Percentiles rank a stretch among this genome's conserved stretches.
Evolutionary conservation across 2,888 invertebrate genomes (phyloP).

Genomic region (Tenthredo livida): DNA sequence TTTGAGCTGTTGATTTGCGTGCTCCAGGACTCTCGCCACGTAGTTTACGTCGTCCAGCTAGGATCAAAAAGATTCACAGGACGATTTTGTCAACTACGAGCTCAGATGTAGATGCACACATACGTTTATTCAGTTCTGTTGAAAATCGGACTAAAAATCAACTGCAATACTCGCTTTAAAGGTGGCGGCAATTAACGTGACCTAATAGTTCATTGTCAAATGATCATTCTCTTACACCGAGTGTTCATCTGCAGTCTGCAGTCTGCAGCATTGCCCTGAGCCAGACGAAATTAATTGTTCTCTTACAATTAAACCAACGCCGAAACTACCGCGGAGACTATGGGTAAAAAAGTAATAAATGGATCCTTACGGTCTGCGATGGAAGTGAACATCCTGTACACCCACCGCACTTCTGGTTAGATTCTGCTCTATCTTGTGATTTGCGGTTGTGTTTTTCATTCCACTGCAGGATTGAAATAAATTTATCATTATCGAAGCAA

Average conservation of each 20-base stretch:
- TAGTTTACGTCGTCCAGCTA: too few relatives aligned
- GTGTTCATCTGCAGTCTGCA: not conserved
- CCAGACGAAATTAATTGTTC: not conserved
- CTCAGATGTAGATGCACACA: not conserved
- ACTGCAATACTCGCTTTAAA: not conserved
- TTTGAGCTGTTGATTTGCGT: too few relatives aligned
- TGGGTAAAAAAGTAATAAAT: not conserved
- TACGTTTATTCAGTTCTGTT: not conserved
- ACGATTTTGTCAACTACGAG: too few relatives aligned
- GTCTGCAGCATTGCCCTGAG: not conserved
- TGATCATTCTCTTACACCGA: not conserved
- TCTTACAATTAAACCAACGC: not conserved
- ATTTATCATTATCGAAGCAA: not conserved
- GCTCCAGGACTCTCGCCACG: too few relatives aligned
- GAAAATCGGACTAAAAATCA: too few relatives aligned
- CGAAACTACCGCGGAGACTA: not conserved
- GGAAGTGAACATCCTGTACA: not conserved
- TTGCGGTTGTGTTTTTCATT: not conserved
- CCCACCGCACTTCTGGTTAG: not conserved
- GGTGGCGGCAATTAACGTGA: not conserved
- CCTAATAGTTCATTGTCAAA: not conserved
- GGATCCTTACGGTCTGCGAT: not conserved
- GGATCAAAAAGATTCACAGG: too few relatives aligned
- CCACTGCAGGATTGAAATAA: not conserved
- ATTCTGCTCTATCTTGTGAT: not conserved